A percentile compares a stretch with the other conserved stretches of the same genome.
Evolutionary conservation across 2,113 vertebrate genomes (phyloP).

Genomic region (Monarcha castaneiventris): DNA sequence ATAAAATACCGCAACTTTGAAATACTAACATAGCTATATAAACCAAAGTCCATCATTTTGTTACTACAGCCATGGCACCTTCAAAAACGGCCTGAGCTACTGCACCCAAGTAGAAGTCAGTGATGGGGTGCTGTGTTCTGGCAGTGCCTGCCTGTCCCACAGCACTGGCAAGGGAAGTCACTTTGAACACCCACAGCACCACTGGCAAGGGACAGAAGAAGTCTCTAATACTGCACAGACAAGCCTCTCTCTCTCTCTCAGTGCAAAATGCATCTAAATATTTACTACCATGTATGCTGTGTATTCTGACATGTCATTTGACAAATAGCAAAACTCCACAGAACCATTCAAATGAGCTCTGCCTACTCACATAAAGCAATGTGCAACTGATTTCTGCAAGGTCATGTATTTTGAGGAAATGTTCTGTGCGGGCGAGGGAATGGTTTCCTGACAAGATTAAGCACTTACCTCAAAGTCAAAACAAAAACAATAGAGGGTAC

Average conservation of each 20-base stretch:
- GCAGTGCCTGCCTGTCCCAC: background rate
- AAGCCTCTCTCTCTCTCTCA: background rate
- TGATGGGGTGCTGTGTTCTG: rapidly evolving
- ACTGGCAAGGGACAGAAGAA: background rate
- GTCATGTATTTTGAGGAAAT: background rate
- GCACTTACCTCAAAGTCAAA: background rate
- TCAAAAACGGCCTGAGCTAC: background rate
- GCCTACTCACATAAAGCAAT: background rate
- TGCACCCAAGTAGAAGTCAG: background rate
- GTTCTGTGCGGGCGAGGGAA: background rate
- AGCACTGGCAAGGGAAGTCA: rapidly evolving
- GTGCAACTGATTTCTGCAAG: background rate
- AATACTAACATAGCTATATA: background rate
- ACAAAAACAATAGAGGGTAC: background rate
- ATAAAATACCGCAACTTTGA: background rate
- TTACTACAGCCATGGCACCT: background rate
- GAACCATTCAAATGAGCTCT: background rate
- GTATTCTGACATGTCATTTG: background rate
- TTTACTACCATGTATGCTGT: background rate
- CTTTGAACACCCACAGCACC: background rate
- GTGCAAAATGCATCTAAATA: background rate
- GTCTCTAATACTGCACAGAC: background rate
- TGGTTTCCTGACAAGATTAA: background rate
- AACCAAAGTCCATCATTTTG: background rate
- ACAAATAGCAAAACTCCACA: background rate